These are phyloP conservation scores for Synaphobranchus kaupii DNA, from an alignment of 2,797 vertebrate species.

Conservation along the genomic window DNA sequence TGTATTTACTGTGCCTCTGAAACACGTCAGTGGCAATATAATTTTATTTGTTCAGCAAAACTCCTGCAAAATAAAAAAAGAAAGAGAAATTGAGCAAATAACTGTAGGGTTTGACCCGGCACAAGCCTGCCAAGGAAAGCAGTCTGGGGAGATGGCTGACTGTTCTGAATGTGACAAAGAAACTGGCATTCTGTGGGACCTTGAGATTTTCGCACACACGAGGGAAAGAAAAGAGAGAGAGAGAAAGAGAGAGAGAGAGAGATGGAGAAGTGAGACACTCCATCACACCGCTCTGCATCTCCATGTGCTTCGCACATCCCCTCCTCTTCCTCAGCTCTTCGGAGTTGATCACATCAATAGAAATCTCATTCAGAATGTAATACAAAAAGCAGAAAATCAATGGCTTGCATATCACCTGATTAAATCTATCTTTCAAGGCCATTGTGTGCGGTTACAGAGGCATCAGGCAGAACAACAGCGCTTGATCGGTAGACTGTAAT, in stretches of 20 bases:
- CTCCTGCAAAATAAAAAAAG: background rate
- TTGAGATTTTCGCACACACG: background rate
- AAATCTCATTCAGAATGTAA: slow-evolving; percentile 40
- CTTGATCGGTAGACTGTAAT: slow-evolving; percentile 35
- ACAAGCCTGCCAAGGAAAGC: background rate
- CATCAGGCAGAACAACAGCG: slow-evolving; percentile 43
- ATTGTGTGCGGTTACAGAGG: slow-evolving; percentile 35
- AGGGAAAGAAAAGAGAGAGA: background rate
- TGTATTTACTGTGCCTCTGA: background rate
- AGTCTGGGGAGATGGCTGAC: slow-evolving; percentile 3
- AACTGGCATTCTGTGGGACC: background rate
- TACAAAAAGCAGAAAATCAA: slow-evolving; percentile 36
- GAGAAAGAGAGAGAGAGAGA: background rate
- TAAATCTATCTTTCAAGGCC: slow-evolving; percentile 35
- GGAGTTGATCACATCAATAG: slow-evolving; percentile 40
- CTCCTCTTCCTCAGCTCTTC: background rate
- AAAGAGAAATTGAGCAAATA: background rate
- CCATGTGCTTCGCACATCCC: background rate
- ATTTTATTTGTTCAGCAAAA: slow-evolving; percentile 13
- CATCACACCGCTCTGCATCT: background rate
- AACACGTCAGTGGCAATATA: background rate
- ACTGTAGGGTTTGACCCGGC: background rate
- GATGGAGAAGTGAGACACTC: background rate
- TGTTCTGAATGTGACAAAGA: slow-evolving; percentile 14
- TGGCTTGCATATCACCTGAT: slow-evolving; percentile 43